Base-by-base conservation (phyloP, 2,797 vertebrate species). In the Yasuhikotakia modesta region DNA sequence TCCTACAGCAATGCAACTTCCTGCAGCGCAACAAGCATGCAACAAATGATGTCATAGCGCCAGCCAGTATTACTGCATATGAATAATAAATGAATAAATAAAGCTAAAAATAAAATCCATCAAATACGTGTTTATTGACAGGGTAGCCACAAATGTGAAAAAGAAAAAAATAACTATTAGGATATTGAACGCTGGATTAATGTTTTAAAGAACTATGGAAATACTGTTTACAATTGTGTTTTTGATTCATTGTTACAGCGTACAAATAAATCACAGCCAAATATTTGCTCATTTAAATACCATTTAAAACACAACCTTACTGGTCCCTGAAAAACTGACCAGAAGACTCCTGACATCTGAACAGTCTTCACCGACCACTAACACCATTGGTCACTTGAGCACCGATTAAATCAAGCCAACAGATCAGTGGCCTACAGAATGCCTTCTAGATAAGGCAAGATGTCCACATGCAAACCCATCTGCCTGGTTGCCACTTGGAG, bases 371-470 rank as follows among this genome's bases (percentile, higher is more conserved):
- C 39, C 2, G 35, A 39, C 35, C 35, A 39, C 35, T 39, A 39
- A 39, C 35, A 39, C 35, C 8, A 39, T 27, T 21, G 35, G 7
- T 39, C 17, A 11, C 46, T 6, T 14, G 24, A 46, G 14, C n/a
- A 22, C 48, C 48, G 35, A 80, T 53, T 65, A 81, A 66, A 71
- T 63, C 58, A 76, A 24, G 17, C 39, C 32, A 39, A 43, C 12
- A 22, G 21, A 65, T 71, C 16, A 53, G 22, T 67, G 39, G 39
- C 39, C 39, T 43, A 43, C 27, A 27, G 7, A 60, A 52, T 24
- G 3, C 17, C 5, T 45, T 43, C 1, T 43, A 39, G 35, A 7
- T n/a, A 24, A 30, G 16, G 12, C 4, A 35, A 13, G 14, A 27
- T 17, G 3, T 30, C 2, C n/a, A 22, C 27, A 64, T 35, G 12